Percentiles rank a stretch among this genome's conserved stretches.
Evolutionary conservation across 1,140 invertebrate genomes (phyloP).

Genomic region (Temnothorax longispinosus): DNA sequence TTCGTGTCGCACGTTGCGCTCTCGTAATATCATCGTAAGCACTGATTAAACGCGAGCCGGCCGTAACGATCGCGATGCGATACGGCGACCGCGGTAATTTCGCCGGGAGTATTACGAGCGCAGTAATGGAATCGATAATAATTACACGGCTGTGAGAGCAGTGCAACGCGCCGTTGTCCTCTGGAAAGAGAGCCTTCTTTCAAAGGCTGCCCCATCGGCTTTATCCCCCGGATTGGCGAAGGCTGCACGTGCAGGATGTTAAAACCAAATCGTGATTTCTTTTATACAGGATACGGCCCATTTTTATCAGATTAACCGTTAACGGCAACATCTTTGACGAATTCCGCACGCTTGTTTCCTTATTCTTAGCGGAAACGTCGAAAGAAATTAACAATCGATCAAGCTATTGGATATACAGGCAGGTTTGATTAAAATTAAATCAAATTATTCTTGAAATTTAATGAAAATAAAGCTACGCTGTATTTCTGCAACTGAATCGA

Average conservation of each 20-base stretch:
- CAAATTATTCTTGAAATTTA: slow-evolving; percentile 14
- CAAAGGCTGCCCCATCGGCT: slow-evolving; percentile 26
- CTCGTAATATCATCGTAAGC: slow-evolving; percentile 69
- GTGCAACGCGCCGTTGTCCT: slow-evolving; percentile 28
- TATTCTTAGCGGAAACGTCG: not conserved
- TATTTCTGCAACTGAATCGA: slow-evolving; percentile 5
- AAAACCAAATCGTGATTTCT: slow-evolving; percentile 15
- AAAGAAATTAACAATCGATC: not conserved
- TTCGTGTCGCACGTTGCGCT: slow-evolving; percentile 62
- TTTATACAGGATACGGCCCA: not conserved
- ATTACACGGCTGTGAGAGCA: slow-evolving; percentile 50
- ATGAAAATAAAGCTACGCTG: not conserved
- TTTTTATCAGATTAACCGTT: slow-evolving; percentile 4
- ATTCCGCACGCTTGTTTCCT: not conserved
- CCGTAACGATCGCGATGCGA: slow-evolving; percentile 69
- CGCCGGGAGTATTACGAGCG: slow-evolving; percentile 62
- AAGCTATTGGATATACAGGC: not conserved
- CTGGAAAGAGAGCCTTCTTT: slow-evolving; percentile 37
- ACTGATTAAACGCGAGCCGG: slow-evolving; percentile 67
- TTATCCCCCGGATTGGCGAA: slow-evolving; percentile 22
- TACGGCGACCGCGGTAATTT: slow-evolving; percentile 69
- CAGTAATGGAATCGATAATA: slow-evolving; percentile 73
- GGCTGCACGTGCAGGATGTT: not conserved
- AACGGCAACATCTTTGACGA: slow-evolving; percentile 13
- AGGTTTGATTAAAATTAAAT: slow-evolving; percentile 7